Percentiles rank a stretch among this genome's conserved stretches.
These are phyloP conservation scores for Eutrigla gurnardus DNA, from an alignment of 2,797 vertebrate species.

Conservation along the genomic window DNA sequence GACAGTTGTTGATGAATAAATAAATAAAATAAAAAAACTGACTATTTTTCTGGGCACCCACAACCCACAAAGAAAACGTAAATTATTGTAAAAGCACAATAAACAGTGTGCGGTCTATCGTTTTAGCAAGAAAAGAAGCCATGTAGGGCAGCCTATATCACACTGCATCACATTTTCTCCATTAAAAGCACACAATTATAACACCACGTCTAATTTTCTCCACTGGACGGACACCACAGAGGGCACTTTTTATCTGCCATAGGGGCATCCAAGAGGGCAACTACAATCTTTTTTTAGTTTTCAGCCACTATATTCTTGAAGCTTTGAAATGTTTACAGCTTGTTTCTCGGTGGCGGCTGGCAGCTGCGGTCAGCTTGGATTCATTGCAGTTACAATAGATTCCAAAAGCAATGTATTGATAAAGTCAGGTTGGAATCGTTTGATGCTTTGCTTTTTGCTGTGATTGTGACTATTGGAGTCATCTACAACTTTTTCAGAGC, in stretches of 20 bases:
- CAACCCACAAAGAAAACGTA: background rate
- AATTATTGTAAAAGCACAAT: background rate
- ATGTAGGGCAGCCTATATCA: background rate
- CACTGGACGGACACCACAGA: background rate
- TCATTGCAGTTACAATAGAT: background rate
- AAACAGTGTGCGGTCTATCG: too few relatives aligned
- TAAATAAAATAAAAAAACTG: background rate
- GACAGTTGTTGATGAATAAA: constrained; percentile 38
- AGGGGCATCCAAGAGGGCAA: background rate
- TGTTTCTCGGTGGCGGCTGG: background rate
- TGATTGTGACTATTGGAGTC: background rate
- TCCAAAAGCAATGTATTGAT: background rate
- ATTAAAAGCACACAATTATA: background rate
- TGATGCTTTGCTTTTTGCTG: background rate
- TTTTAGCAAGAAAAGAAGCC: too few relatives aligned
- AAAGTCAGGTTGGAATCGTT: background rate
- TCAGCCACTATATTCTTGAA: background rate
- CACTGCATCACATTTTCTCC: background rate
- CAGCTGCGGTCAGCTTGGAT: background rate
- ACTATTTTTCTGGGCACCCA: background rate
- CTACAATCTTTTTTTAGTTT: background rate
- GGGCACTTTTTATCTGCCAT: background rate
- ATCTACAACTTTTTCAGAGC: background rate
- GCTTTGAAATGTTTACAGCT: background rate
- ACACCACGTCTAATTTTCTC: background rate